Conservation (phyloP, 2,888 invertebrate species). For the Pristionchus fissidentatus region DNA sequence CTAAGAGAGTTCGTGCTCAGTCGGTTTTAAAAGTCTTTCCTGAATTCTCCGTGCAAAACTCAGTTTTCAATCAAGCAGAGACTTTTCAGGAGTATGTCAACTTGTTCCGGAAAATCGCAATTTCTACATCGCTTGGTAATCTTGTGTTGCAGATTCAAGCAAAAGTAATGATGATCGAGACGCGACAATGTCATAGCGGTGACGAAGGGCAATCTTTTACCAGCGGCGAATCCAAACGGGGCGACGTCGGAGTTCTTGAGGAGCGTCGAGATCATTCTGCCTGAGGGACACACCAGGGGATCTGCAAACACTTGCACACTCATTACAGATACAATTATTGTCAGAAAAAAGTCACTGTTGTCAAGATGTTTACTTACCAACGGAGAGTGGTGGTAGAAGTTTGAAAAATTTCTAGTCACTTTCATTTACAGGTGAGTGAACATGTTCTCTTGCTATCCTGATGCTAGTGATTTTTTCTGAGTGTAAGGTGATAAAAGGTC, state of each 20-base stretch:
- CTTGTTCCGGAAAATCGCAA: too few relatives aligned
- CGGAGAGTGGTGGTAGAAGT: too few relatives aligned
- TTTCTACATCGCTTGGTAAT: too few relatives aligned
- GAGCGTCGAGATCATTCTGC: conserved; percentile 8
- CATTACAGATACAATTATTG: background rate
- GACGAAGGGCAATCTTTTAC: background rate
- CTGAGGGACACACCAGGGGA: conserved; percentile 35
- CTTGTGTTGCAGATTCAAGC: too few relatives aligned
- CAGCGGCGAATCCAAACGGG: conserved; percentile 41
- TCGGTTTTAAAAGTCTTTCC: too few relatives aligned
- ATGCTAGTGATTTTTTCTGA: background rate
- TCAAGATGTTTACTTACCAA: background rate
- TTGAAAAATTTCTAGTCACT: background rate
- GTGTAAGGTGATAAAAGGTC: too few relatives aligned
- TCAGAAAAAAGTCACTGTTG: background rate
- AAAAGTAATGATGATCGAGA: too few relatives aligned
- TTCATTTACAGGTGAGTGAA: too few relatives aligned
- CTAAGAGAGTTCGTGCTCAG: too few relatives aligned
- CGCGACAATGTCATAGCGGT: background rate
- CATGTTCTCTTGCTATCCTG: background rate
- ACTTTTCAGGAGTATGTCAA: background rate
- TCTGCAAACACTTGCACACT: background rate
- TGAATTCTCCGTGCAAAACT: too few relatives aligned
- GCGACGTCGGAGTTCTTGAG: conserved; percentile 43
- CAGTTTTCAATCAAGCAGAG: background rate